phyloP scores from a whole-genome alignment of 2,888 invertebrate species.

The Lomographa bimaculata region DNA sequence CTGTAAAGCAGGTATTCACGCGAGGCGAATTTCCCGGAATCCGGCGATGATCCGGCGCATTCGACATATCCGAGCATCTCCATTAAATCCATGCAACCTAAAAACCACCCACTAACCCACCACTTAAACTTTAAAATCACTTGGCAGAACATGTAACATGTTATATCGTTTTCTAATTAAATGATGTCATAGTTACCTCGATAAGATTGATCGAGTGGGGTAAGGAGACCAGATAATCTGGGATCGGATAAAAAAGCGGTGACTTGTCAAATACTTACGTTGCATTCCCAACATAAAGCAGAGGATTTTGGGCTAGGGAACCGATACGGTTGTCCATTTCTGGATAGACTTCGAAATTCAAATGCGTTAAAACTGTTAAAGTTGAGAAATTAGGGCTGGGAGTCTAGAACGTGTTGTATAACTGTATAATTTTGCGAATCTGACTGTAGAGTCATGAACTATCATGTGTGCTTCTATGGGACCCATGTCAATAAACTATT shows the following conservation, averaged over 20 bases:
- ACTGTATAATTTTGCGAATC: too few species aligned
- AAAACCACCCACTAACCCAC: conserved; percentile 9
- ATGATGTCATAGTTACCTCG: conserved; percentile 60
- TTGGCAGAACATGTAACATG: neutral
- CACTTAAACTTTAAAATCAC: conserved; percentile 34
- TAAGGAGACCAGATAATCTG: conserved; percentile 79
- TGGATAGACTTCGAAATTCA: conserved; percentile 20
- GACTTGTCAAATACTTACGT: conserved; percentile 83
- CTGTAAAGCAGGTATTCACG: conserved; percentile 81
- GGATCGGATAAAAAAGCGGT: conserved; percentile 72
- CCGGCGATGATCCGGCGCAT: conserved; percentile 80
- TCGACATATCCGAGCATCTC: conserved; percentile 57
- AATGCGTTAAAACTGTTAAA: too few species aligned
- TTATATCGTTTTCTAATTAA: conserved; percentile 41
- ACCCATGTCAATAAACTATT: too few species aligned
- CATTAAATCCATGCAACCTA: conserved; percentile 38
- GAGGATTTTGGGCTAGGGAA: conserved; percentile 54
- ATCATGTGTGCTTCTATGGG: too few species aligned
- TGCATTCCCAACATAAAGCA: conserved; percentile 65
- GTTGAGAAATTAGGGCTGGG: too few species aligned
- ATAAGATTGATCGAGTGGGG: conserved; percentile 84
- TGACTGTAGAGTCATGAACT: too few species aligned
- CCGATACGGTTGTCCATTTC: conserved; percentile 54
- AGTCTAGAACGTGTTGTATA: too few species aligned
- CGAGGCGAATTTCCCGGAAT: conserved; percentile 82